A percentile compares a stretch with the other conserved stretches of the same genome.
Conservation (phyloP, 2,113 vertebrate genomes). For the Tetrax tetrax region DNA sequence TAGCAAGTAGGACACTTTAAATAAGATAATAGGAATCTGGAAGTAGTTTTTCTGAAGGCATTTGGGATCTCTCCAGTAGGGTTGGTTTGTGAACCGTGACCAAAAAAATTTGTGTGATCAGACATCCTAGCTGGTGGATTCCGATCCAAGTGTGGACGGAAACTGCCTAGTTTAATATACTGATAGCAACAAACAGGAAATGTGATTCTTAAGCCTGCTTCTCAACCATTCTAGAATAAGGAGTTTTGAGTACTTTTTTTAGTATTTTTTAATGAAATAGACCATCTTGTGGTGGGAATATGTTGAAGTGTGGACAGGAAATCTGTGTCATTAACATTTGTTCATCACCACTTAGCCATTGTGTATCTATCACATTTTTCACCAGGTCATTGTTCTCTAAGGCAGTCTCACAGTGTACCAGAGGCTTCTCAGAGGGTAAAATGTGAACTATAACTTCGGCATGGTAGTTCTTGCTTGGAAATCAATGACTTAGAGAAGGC, state of each 20-base stretch:
- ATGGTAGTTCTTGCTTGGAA: not conserved
- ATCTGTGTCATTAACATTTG: slow-evolving; percentile 12
- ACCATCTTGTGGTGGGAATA: not conserved
- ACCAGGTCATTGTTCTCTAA: not conserved
- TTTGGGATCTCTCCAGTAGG: slow-evolving; percentile 14
- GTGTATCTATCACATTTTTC: not conserved
- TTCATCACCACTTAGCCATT: not conserved
- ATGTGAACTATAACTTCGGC: not conserved
- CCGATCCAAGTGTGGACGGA: not conserved
- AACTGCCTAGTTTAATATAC: not conserved
- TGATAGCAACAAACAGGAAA: slow-evolving; percentile 21
- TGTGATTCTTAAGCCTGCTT: not conserved
- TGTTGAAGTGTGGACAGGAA: not conserved
- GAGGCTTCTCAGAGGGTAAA: not conserved
- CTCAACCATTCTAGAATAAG: not conserved
- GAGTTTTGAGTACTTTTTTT: not conserved
- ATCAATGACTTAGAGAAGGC: not conserved
- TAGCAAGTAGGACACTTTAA: not conserved
- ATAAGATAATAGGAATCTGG: not conserved
- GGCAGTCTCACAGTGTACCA: not conserved
- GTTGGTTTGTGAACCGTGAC: not conserved
- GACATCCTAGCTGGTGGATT: not conserved
- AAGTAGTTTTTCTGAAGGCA: not conserved
- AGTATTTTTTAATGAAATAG: not conserved
- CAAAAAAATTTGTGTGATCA: not conserved